These are phyloP conservation scores for Eumeta japonica DNA, from an alignment of 1,140 invertebrate genomes.

Conservation along the genomic window DNA sequence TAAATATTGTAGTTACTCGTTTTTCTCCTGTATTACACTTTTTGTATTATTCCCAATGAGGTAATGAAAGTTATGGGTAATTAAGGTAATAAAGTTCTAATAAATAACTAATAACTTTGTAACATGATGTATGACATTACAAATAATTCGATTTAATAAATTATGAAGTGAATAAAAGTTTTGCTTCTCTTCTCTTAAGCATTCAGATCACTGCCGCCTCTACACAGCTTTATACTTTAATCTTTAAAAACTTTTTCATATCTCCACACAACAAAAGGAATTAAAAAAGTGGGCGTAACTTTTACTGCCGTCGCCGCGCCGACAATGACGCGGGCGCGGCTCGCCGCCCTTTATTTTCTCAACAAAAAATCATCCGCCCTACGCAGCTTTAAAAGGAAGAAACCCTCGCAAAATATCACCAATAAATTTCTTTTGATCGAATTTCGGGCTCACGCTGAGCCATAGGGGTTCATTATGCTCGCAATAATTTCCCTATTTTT, in stretches of 20 bases:
- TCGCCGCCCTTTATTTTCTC: slow-evolving; percentile 42
- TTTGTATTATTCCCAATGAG: no score
- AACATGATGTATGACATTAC: no score
- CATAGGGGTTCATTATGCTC: slow-evolving; percentile 53
- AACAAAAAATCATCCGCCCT: slow-evolving; percentile 18
- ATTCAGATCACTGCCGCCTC: no score
- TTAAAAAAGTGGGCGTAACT: slow-evolving; percentile 55
- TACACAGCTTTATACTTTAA: slow-evolving; percentile 36
- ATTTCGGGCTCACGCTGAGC: slow-evolving; percentile 52
- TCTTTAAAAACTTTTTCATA: slow-evolving; percentile 51
- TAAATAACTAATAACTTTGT: no score
- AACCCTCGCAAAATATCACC: slow-evolving; percentile 48
- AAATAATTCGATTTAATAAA: no score
- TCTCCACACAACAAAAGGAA: slow-evolving; percentile 30
- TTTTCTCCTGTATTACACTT: no score
- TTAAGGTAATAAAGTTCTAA: no score
- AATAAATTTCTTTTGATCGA: slow-evolving; percentile 56
- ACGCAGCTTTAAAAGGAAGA: slow-evolving; percentile 44
- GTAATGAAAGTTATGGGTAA: no score
- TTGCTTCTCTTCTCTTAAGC: no score
- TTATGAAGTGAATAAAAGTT: no score
- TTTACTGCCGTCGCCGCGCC: slow-evolving; percentile 43
- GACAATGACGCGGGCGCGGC: slow-evolving; percentile 34
- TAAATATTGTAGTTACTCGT: no score
- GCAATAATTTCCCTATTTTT: slow-evolving; percentile 31